Evolutionary conservation across 1,140 invertebrate genomes (phyloP).

Genomic region (Formica exsecta): DNA sequence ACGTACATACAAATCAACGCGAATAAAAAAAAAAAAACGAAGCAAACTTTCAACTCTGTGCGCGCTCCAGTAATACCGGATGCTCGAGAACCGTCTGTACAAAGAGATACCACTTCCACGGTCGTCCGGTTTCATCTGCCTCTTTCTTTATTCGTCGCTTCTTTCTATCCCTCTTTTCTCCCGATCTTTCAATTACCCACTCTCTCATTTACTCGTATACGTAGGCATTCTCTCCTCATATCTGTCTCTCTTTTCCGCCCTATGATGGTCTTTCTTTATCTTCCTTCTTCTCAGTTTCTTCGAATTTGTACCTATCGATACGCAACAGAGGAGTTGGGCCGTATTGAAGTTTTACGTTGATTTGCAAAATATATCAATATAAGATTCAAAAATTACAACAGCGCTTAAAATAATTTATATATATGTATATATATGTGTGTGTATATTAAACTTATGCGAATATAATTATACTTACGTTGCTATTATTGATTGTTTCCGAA

Average conservation of each 20-base stretch:
- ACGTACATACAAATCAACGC: background rate
- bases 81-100: background rate
- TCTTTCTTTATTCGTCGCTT: background rate
- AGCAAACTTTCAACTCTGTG: background rate
- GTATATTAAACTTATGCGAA: no score
- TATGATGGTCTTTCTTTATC: background rate
- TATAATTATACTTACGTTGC: no score
- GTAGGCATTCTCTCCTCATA: background rate
- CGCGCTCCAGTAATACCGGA: slow-evolving; percentile 13
- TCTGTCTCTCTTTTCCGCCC: background rate
- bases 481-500: no score
- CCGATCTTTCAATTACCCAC: background rate
- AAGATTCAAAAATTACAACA: no score
- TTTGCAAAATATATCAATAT: no score
- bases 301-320: background rate
- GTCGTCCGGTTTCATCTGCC: background rate
- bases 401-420: no score
- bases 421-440: no score
- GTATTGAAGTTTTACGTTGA: no score
- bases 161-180: background rate
- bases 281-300: slow-evolving; percentile 16
- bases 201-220: slow-evolving; percentile 26
- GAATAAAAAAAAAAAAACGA: slow-evolving; percentile 24
- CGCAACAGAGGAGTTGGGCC: no score
- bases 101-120: slow-evolving; percentile 31